Base-by-base conservation (phyloP, 2,888 invertebrate genomes). In the Chymomyza procnemis region DNA sequence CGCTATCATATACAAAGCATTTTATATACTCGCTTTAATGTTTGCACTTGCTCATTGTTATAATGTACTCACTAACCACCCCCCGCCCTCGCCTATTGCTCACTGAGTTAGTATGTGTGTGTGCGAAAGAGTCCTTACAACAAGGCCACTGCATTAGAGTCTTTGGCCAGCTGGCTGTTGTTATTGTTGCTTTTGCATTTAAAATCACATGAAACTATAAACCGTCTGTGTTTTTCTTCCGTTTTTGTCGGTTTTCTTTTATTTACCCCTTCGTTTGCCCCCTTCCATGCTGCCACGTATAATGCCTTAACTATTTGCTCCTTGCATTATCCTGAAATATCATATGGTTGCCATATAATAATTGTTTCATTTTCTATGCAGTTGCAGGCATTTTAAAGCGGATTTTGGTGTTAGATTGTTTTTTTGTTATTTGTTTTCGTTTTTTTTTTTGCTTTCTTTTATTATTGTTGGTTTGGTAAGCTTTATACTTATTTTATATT, bases 61-160 rank as follows among this genome's bases (percentile, higher is more conserved):
- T 86, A 88, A 86, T 88, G 73, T 74, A 83, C 85, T 77, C 62
- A 21, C 46, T 26, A n/a, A n/a, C n/a, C n/a, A n/a, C n/a, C n/a
- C n/a, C n/a, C n/a, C n/a, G n/a, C n/a, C n/a, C n/a, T n/a, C n/a
- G n/a, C n/a, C 60, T 26, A 12, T 41, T 18, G 41, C 12, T 47
- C 50, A 48, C 8, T 61, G 22, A 50, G 18, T 54, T 41, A 14
- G 61, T 22, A 2, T 61, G 34, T 56, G 21, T 26, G 8, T 47
- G 57, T 52, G 18, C 58, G 47, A 60, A 56, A 60, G 48, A 63
- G 67, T 65, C 64, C 54, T 64, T 60, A 66, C 34, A 62, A 61
- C 55, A 60, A 63, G 65, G 57, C 16, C 19, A 68, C 50, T 66
- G 79, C 79, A 78, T 67, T 79, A 64, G 59, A 55, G 63, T 63